Percentiles rank a stretch among this genome's conserved stretches.
These are phyloP conservation scores for Oncorhynchus gorbuscha DNA, from an alignment of 2,113 vertebrate genomes.

Conservation along the genomic window DNA sequence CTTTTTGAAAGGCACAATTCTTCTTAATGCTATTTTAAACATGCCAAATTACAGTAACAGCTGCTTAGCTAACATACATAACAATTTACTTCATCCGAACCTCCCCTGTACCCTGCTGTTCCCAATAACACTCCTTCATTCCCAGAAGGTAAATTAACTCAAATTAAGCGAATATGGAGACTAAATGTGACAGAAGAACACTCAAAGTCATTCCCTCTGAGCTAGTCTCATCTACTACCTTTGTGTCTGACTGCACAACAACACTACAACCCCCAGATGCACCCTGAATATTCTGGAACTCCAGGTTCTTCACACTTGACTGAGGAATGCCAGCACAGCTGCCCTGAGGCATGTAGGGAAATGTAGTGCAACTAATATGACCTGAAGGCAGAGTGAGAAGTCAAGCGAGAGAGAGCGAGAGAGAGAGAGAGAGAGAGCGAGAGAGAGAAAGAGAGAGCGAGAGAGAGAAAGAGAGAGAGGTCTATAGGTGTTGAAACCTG, in stretches of 20 bases:
- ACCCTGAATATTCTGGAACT: conserved; percentile 9
- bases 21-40: not conserved
- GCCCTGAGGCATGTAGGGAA: conserved; percentile 10
- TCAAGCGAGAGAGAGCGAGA: too few relatives aligned
- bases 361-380: conserved; percentile 35
- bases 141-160: too few relatives aligned
- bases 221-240: too few relatives aligned
- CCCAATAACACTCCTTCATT: not conserved
- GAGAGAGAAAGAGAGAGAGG: too few relatives aligned
- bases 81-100: not conserved
- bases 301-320: conserved; percentile 19
- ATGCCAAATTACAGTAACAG: not conserved
- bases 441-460: too few relatives aligned
- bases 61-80: not conserved
- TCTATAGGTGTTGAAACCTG: too few relatives aligned
- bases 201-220: too few relatives aligned
- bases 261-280: not conserved
- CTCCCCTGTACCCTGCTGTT: not conserved
- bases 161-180: too few relatives aligned
- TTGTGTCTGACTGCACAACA: too few relatives aligned
- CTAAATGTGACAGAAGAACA: too few relatives aligned
- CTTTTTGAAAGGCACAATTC: too few relatives aligned
- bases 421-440: too few relatives aligned
- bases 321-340: conserved; percentile 9
- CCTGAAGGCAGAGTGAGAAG: not conserved